phyloP scores from a whole-genome alignment of 2,888 invertebrate species.

The Dasypogon diadema region DNA sequence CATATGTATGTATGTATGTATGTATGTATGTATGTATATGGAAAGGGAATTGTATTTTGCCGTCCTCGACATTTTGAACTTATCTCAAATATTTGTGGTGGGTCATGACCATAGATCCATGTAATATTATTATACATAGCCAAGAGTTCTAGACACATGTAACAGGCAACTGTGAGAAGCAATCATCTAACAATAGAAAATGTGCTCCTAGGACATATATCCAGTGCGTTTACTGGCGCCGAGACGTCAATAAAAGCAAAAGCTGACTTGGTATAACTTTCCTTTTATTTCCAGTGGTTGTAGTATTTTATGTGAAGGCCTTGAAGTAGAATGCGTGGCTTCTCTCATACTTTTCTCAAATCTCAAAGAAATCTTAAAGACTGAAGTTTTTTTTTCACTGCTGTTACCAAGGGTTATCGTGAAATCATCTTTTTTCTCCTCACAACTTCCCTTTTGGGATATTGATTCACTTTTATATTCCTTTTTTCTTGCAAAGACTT shows the following conservation, averaged over 20 bases:
- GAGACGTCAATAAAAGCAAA: conserved; percentile 40
- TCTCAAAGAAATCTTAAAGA: not conserved
- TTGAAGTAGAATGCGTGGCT: conserved; percentile 40
- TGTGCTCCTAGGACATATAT: not conserved
- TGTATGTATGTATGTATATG: too few species aligned
- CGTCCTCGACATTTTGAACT: too few species aligned
- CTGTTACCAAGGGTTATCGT: not conserved
- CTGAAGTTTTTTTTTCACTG: not conserved
- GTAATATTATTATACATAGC: conserved; percentile 4
- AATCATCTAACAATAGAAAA: not conserved
- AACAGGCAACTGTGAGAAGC: conserved; percentile 27
- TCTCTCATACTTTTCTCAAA: conserved; percentile 5
- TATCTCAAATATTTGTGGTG: conserved; percentile 11
- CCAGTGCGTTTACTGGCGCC: conserved; percentile 34
- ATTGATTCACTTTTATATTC: not conserved
- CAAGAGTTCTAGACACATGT: conserved; percentile 16
- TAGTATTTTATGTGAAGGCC: conserved; percentile 30
- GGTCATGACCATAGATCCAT: conserved; percentile 27
- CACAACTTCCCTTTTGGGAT: not conserved
- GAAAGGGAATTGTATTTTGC: too few species aligned
- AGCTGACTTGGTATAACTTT: conserved; percentile 1
- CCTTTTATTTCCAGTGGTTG: conserved; percentile 12
- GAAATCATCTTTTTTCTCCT: not conserved
- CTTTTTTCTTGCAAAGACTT: not conserved
- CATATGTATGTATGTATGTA: too few species aligned